Conservation (phyloP, 2,888 invertebrate genomes). For the Luffia ferchaultella region DNA sequence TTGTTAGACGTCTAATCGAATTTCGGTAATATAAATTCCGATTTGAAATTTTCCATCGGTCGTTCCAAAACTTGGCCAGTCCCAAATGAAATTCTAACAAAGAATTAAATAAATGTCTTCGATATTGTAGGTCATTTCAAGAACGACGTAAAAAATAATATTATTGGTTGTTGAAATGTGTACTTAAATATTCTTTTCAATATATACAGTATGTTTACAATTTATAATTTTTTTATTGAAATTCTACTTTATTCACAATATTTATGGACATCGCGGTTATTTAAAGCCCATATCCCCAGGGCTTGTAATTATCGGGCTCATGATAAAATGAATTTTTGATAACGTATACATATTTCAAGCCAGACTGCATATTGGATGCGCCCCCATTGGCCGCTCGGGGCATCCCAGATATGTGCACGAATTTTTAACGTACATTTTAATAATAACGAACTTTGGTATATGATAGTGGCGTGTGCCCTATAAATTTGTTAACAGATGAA, state of each 20-base stretch:
- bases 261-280: not conserved
- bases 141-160: too few relatives aligned
- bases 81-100: not conserved
- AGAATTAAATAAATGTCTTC: not conserved
- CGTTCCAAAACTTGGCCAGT: not conserved
- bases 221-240: too few relatives aligned
- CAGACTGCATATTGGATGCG: not conserved
- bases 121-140: not conserved
- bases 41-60: not conserved
- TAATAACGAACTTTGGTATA: not conserved
- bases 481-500: too few relatives aligned
- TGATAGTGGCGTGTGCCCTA: too few relatives aligned
- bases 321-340: not conserved
- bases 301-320: not conserved
- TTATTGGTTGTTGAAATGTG: too few relatives aligned
- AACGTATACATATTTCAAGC: not conserved
- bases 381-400: not conserved
- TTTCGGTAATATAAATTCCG: not conserved
- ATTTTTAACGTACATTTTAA: not conserved
- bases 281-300: not conserved
- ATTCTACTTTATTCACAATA: too few relatives aligned
- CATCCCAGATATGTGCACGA: not conserved
- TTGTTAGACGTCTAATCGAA: not conserved
- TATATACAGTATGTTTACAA: too few relatives aligned
- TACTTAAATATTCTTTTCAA: too few relatives aligned